Base-by-base conservation (phyloP, 2,113 vertebrate genomes). In the Mormoops blainvillei region DNA sequence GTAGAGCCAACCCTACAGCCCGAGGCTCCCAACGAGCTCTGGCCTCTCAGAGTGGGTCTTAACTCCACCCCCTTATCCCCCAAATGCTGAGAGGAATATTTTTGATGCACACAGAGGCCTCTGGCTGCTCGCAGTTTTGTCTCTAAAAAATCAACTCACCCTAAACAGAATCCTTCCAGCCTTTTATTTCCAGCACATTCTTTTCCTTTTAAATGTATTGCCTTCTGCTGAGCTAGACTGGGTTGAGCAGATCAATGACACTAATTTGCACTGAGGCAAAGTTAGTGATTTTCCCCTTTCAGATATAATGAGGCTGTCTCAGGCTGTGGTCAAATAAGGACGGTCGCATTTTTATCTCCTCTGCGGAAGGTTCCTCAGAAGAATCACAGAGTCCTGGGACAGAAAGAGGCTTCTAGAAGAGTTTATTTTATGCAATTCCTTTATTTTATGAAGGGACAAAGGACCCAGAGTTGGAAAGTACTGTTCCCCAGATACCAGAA, bases 391-490 rank as follows among this genome's bases (percentile, higher is more conserved):
- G 76, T 91, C 67, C n/a, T 19, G 31, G 80, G 48, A 3, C 50
- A 87, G 41, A 15, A 91, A 82, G 61, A 67, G 24, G 3, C 52
- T 92, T 90, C 93, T 52, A 43, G 77, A 94, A 87, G 26, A 68
- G 1, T 80, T 45, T 67, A 56, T 84, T 92, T 50, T 18, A 36
- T 24, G 50, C 22, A n/a, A 1, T 77, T 77, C 48, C 9, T 92
- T 78, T 36, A 16, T 48, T 91, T 87, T 45, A 20, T 5, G 33
- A 85, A 92, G 52, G n/a, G 19, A 31, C 24, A 45, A 61, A 80
- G 24, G 24, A 24, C n/a, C 38, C 38, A 63, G 45, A 56, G 19
- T 19, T 14, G 28, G 61, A 13, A 80, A 67, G 26, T 13, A 43
- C 41, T 50, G 13, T 3, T 65, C 6, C 65, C 56, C 3, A 13